Evolutionary conservation across 2,797 vertebrate genomes (phyloP).

Genomic region (Petrocephalus schoutedeni): DNA sequence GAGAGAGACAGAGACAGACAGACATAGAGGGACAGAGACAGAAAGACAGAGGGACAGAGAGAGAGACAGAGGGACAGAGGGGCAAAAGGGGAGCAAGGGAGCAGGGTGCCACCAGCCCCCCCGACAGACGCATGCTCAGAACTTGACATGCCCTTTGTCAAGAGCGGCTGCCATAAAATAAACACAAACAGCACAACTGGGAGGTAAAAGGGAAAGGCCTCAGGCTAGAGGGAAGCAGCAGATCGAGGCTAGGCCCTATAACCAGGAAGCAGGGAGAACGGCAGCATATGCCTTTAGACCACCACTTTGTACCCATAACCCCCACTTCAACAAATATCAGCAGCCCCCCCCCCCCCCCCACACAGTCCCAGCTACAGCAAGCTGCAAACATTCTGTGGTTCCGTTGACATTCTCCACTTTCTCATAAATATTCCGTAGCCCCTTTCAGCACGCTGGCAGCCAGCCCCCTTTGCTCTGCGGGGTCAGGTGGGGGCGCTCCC

Average conservation of each 20-base stretch:
- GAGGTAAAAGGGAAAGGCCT: background rate
- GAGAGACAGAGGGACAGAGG: background rate
- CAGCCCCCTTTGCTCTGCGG: background rate
- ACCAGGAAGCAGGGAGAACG: background rate
- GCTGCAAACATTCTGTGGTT: background rate
- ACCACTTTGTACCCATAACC: background rate
- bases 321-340: background rate
- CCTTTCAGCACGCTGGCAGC: background rate
- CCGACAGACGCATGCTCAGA: background rate
- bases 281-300: background rate
- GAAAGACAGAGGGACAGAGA: background rate
- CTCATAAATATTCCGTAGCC: background rate
- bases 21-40: background rate
- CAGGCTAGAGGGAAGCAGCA: background rate
- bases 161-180: background rate
- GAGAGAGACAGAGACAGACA: background rate
- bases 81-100: background rate
- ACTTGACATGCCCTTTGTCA: background rate
- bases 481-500: background rate
- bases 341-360: background rate
- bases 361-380: background rate
- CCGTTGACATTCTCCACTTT: background rate
- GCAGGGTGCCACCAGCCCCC: background rate
- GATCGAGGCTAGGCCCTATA: background rate
- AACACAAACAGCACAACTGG: background rate